A percentile compares a stretch with the other conserved stretches of the same genome.
Conservation (phyloP, 2,797 vertebrate species). For the Ciconia nigra region DNA sequence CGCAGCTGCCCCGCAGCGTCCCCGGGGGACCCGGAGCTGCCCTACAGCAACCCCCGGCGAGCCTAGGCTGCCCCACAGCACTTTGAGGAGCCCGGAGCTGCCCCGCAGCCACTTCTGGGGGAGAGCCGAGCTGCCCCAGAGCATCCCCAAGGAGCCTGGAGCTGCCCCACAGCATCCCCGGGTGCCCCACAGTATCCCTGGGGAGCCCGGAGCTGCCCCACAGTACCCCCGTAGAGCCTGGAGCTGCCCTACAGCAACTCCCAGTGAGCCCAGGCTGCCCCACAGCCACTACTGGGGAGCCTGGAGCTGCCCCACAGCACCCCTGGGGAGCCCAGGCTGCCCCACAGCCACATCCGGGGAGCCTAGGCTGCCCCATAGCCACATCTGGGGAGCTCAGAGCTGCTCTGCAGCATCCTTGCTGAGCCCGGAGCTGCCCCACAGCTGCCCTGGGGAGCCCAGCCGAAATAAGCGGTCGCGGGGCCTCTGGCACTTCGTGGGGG, state of each 20-base stretch:
- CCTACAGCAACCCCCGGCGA: too few species aligned
- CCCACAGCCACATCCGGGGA: background rate
- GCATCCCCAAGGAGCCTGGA: background rate
- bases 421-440: background rate
- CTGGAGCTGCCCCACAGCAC: background rate
- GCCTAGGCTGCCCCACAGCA: too few species aligned
- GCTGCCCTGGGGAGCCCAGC: background rate
- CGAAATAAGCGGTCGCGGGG: accelerated
- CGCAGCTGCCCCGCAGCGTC: too few species aligned
- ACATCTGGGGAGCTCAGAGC: background rate
- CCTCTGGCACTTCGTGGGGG: accelerated
- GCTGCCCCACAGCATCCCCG: background rate
- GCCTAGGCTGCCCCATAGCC: background rate
- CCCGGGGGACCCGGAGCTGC: too few species aligned
- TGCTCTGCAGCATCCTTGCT: accelerated
- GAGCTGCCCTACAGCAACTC: background rate
- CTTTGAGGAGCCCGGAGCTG: too few species aligned
- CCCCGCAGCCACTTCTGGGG: too few species aligned
- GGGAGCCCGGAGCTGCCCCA: too few species aligned
- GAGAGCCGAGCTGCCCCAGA: too few species aligned
- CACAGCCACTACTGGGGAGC: too few species aligned
- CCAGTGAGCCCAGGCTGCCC: background rate
- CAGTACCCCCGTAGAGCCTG: background rate
- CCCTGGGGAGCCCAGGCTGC: too few species aligned
- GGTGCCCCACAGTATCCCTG: too few species aligned